Evolutionary conservation across 1,140 invertebrate species (phyloP).

Genomic region (Bombus picipes): DNA sequence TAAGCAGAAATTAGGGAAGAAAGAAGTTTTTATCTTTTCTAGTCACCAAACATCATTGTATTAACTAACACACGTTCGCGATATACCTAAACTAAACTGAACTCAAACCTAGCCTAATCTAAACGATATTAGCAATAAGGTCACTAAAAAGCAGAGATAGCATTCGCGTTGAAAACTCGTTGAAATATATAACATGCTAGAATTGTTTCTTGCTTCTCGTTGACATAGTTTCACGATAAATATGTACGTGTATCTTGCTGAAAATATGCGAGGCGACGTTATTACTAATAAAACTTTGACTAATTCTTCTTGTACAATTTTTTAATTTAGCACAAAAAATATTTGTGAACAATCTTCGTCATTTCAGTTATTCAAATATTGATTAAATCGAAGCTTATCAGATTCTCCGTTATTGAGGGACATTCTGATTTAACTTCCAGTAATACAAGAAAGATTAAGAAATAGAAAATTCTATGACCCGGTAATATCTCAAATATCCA

Average conservation of each 20-base stretch:
- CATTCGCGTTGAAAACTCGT: not conserved
- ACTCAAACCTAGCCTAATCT: not conserved
- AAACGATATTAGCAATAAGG: conserved; percentile 30
- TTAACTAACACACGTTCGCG: not conserved
- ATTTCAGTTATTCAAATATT: not conserved
- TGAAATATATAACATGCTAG: not conserved
- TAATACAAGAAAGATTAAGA: no score
- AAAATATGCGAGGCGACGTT: not conserved
- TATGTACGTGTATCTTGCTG: not conserved
- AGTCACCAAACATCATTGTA: no score
- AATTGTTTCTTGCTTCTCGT: conserved; percentile 1
- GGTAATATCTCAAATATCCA: no score
- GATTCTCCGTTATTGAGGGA: no score
- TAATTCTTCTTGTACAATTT: not conserved
- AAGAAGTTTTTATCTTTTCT: no score
- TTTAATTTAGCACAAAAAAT: not conserved
- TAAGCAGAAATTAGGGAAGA: no score
- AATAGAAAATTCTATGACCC: no score
- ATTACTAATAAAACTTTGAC: not conserved
- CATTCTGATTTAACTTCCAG: no score
- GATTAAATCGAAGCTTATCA: not conserved
- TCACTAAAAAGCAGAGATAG: conserved; percentile 30
- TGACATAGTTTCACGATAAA: not conserved
- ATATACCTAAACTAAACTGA: no score
- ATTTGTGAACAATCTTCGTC: not conserved